phyloP scores from a whole-genome alignment of 1,140 invertebrate species.

The Oncopeltus fasciatus region DNA sequence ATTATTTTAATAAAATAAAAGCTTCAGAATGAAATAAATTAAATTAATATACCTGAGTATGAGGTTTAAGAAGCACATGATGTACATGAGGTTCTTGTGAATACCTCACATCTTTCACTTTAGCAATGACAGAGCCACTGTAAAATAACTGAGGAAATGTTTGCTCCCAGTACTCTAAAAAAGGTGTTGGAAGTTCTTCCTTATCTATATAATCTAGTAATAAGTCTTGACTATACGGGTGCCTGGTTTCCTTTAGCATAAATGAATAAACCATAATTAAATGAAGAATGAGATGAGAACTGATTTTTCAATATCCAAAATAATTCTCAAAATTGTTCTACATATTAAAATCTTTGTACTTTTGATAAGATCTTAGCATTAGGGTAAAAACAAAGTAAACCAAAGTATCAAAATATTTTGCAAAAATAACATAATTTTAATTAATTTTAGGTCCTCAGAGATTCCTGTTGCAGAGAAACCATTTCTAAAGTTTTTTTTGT shows the following conservation, averaged over 20 bases:
- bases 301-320: neutral
- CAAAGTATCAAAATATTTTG: no score
- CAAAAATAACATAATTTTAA: no score
- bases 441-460: no score
- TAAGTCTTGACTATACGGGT: slow-evolving; percentile 34
- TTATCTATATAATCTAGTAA: slow-evolving; percentile 65
- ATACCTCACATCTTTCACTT: slow-evolving; percentile 77
- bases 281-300: neutral
- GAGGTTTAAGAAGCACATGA: slow-evolving; percentile 77
- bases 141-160: slow-evolving; percentile 73
- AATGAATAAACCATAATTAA: neutral
- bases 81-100: slow-evolving; percentile 56
- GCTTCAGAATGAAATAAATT: no score
- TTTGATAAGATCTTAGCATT: neutral
- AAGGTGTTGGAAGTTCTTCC: slow-evolving; percentile 69
- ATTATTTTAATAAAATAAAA: no score
- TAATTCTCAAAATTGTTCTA: slow-evolving; percentile 1
- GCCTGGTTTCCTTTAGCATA: slow-evolving; percentile 32
- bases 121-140: slow-evolving; percentile 78
- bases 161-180: slow-evolving; percentile 69
- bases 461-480: no score
- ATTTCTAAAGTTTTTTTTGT: no score
- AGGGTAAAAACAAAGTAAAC: no score
- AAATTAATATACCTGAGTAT: slow-evolving; percentile 79
- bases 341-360: slow-evolving; percentile 1